Conservation (phyloP, 2,113 vertebrate genomes). For the Takifugu bimaculatus region DNA sequence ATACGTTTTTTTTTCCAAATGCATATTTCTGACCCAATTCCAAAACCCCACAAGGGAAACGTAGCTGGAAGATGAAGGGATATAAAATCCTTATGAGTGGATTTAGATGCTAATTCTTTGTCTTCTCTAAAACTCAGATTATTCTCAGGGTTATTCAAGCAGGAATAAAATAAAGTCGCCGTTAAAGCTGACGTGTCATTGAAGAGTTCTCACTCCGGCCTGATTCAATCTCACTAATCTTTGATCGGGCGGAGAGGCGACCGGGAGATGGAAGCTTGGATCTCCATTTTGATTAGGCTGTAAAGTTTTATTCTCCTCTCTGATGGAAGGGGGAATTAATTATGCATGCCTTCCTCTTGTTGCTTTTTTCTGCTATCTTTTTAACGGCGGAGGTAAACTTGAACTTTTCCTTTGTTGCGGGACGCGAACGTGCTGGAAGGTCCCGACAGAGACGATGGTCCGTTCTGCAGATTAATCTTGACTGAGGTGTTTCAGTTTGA, state of each 20-base stretch:
- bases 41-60: too few species aligned
- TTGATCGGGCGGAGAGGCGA: constrained; percentile 24
- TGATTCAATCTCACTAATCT: constrained; percentile 28
- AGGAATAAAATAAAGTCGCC: constrained; percentile 30
- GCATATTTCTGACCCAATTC: too few species aligned
- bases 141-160: constrained; percentile 9
- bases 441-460: too few species aligned
- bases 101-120: neutral
- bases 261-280: constrained; percentile 4
- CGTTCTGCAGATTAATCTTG: constrained; percentile 48
- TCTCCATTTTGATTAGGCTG: constrained; percentile 12
- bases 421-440: too few species aligned
- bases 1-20: too few species aligned
- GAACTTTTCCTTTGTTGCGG: constrained; percentile 3
- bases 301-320: constrained; percentile 2
- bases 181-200: constrained; percentile 1
- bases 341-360: constrained; percentile 11
- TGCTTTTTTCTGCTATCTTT: neutral
- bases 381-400: neutral
- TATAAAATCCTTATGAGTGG: too few species aligned
- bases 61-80: too few species aligned
- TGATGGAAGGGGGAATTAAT: constrained; percentile 40
- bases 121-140: neutral
- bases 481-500: constrained; percentile 63
- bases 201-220: constrained; percentile 23